Evolutionary conservation across 53 echinoderm and acorn worm species (phyloP).

Genomic region (Temnopleurus reevesii): DNA sequence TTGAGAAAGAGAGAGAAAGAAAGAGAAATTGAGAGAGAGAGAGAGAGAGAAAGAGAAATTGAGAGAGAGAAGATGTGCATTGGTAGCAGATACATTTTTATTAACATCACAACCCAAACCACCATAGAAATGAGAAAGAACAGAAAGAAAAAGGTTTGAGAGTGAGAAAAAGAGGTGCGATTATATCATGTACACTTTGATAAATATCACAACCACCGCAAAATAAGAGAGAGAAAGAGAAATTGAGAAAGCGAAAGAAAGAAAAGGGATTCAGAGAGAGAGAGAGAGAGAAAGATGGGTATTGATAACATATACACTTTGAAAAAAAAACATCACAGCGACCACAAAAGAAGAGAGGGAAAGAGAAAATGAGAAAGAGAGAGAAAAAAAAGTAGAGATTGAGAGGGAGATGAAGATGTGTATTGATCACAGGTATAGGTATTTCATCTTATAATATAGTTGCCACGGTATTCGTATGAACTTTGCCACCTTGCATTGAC

Average conservation of each 20-base stretch:
- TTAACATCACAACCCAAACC: too few relatives aligned
- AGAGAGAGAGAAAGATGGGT: neutral
- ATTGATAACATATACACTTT: neutral
- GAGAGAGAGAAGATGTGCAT: too few relatives aligned
- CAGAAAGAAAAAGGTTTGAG: too few relatives aligned
- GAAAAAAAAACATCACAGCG: neutral
- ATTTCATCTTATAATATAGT: conserved; percentile 1
- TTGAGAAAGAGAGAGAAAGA: neutral
- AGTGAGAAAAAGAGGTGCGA: neutral
- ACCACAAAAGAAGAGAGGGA: neutral
- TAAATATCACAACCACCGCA: too few relatives aligned
- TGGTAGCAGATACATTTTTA: neutral
- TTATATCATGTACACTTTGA: too few relatives aligned
- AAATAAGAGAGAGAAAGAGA: neutral
- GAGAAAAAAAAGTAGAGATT: neutral
- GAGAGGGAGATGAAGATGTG: neutral
- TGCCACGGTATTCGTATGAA: conserved; percentile 8
- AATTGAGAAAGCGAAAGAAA: neutral
- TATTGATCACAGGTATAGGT: neutral
- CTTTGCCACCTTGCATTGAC: conserved; percentile 48
- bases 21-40: too few relatives aligned
- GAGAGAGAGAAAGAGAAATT: neutral
- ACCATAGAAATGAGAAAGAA: too few relatives aligned
- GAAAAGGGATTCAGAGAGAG: neutral
- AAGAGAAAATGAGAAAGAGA: too few relatives aligned